phyloP scores from a whole-genome alignment of 2,113 vertebrate species.

The Notothenia coriiceps region DNA sequence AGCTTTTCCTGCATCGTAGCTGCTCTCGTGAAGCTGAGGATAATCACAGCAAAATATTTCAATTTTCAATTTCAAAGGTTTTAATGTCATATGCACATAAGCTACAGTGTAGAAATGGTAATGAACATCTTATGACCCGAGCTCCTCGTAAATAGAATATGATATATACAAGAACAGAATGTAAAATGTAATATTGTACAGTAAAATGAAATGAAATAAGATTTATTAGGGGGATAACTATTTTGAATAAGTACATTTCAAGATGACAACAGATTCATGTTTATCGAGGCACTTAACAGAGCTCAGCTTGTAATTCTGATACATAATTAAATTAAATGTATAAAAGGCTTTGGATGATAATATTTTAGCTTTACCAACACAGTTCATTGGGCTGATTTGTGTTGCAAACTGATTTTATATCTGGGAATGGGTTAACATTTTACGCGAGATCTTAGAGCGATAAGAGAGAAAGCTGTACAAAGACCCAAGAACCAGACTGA shows the following conservation, averaged over 20 bases:
- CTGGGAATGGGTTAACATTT: constrained; percentile 23
- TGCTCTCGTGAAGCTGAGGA: constrained; percentile 95
- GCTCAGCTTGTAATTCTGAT: background rate
- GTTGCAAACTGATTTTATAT: background rate
- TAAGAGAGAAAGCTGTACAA: constrained; percentile 22
- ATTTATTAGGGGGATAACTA: no score
- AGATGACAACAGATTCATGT: no score
- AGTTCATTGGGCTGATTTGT: constrained; percentile 1
- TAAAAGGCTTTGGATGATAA: background rate
- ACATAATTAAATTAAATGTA: background rate
- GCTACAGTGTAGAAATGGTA: no score
- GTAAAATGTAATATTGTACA: no score
- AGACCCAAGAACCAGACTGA: constrained; percentile 8
- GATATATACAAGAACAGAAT: no score
- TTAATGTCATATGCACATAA: no score
- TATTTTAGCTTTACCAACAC: background rate
- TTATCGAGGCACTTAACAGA: no score
- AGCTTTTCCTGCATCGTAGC: constrained; percentile 97
- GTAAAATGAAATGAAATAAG: no score
- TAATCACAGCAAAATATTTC: background rate
- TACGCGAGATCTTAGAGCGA: constrained; percentile 22
- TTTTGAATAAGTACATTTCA: no score
- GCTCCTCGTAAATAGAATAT: no score
- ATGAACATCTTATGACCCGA: no score
- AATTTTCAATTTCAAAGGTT: no score